A percentile compares a stretch with the other conserved stretches of the same genome.
phyloP scores from a whole-genome alignment of 2,888 invertebrate species.

The Keiferia lycopersicella region DNA sequence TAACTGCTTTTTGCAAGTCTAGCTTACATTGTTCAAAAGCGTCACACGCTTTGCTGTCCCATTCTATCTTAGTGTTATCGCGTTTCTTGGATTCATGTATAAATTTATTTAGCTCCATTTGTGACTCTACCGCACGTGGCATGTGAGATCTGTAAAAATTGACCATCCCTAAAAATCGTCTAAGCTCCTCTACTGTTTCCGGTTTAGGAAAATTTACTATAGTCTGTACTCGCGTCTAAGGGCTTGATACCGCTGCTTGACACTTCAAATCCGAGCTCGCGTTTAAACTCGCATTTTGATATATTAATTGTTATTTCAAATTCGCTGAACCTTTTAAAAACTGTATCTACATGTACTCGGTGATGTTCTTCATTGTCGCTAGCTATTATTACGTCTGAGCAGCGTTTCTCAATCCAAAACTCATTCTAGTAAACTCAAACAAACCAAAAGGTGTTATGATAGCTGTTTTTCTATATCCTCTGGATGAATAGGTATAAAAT shows the following conservation, averaged over 20 bases:
- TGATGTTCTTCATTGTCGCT: slow-evolving; percentile 30
- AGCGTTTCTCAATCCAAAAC: slow-evolving; percentile 47
- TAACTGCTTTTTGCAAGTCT: slow-evolving; percentile 36
- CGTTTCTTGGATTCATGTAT: slow-evolving; percentile 15
- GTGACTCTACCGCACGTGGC: slow-evolving; percentile 8
- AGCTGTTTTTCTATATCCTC: slow-evolving; percentile 53
- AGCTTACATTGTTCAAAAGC: slow-evolving; percentile 39
- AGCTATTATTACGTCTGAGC: slow-evolving; percentile 41
- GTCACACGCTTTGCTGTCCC: slow-evolving; percentile 32
- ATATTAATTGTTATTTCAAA: slow-evolving; percentile 28
- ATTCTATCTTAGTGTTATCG: slow-evolving; percentile 33
- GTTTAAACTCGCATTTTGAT: slow-evolving; percentile 31
- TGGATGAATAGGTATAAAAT: slow-evolving; percentile 41
- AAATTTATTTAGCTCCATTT: slow-evolving; percentile 16
- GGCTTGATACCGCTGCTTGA: slow-evolving; percentile 32
- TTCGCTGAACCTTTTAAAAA: slow-evolving; percentile 29
- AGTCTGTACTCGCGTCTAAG: slow-evolving; percentile 30
- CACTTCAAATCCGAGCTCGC: slow-evolving; percentile 33
- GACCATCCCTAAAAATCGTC: slow-evolving; percentile 28
- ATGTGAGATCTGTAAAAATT: slow-evolving; percentile 26
- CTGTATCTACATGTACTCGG: slow-evolving; percentile 28
- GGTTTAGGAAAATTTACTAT: slow-evolving; percentile 24
- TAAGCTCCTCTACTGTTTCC: slow-evolving; percentile 25
- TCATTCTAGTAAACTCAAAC: slow-evolving; percentile 39
- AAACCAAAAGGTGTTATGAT: slow-evolving; percentile 37